phyloP scores from a whole-genome alignment of 37 sponge, comb jelly and placozoan species.

The Beroe ovata region DNA sequence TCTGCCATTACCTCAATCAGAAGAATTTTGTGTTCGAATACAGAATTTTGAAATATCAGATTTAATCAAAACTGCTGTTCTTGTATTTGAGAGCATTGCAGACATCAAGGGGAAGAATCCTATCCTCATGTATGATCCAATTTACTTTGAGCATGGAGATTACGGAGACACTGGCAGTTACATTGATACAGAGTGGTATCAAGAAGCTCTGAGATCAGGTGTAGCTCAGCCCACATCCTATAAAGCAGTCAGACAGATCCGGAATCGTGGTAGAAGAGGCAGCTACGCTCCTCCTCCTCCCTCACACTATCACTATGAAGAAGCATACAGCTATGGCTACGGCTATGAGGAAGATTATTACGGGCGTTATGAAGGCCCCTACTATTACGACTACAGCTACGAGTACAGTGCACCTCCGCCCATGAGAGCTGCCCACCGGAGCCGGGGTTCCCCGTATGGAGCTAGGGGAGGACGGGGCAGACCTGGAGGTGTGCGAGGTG shows the following conservation, averaged over 20 bases:
- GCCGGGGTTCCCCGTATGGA: not conserved
- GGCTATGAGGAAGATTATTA: not conserved
- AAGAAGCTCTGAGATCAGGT: slow-evolving; percentile 54
- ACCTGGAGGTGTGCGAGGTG: not conserved
- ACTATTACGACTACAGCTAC: slow-evolving; percentile 22
- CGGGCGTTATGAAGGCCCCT: not conserved
- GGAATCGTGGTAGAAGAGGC: not conserved
- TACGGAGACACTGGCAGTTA: slow-evolving; percentile 64
- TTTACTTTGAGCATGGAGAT: slow-evolving; percentile 48
- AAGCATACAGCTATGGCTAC: not conserved
- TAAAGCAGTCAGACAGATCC: slow-evolving; percentile 1
- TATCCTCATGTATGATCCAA: slow-evolving; percentile 53
- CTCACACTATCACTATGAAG: not conserved
- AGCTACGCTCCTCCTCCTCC: not conserved
- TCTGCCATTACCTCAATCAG: slow-evolving; percentile 54
- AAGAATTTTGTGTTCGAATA: slow-evolving; percentile 62
- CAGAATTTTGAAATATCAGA: slow-evolving; percentile 47
- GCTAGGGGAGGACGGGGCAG: not conserved
- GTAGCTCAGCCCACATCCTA: slow-evolving; percentile 38
- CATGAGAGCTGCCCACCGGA: not conserved
- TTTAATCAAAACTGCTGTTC: slow-evolving; percentile 29
- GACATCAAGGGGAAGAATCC: slow-evolving; percentile 65
- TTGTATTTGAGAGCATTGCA: slow-evolving; percentile 24
- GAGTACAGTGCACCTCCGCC: not conserved
- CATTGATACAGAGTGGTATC: slow-evolving; percentile 65